Evolutionary conservation across 2,797 vertebrate genomes (phyloP).

Genomic region (Percopsis omiscomaycus): DNA sequence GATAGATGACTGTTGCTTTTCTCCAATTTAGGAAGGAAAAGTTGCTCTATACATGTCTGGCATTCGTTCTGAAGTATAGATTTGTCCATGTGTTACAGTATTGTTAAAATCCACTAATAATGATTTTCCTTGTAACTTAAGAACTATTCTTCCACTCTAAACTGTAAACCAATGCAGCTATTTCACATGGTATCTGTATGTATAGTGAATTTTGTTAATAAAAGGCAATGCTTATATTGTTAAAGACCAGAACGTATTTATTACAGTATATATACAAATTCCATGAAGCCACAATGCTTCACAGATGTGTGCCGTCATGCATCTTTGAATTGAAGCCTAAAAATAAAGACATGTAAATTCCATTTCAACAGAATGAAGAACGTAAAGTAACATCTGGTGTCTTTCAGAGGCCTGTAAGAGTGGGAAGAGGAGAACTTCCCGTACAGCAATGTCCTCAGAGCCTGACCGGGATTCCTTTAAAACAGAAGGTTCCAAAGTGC

Average conservation of each 20-base stretch:
- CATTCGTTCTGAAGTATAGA: slow-evolving; percentile 46
- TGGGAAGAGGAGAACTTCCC: background rate
- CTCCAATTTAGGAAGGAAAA: slow-evolving; percentile 34
- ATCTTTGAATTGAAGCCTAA: slow-evolving; percentile 13
- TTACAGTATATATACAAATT: background rate
- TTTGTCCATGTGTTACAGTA: slow-evolving; percentile 53
- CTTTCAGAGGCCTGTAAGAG: slow-evolving; percentile 18
- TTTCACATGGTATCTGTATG: slow-evolving; percentile 73
- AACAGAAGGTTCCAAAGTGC: no score
- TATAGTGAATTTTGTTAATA: slow-evolving; percentile 78
- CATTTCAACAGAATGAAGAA: slow-evolving; percentile 44
- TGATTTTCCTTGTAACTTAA: slow-evolving; percentile 46
- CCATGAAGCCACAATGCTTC: background rate
- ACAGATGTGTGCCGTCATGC: background rate
- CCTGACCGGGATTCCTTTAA: no score
- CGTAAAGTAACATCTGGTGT: slow-evolving; percentile 43
- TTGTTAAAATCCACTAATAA: slow-evolving; percentile 61
- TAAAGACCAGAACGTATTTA: slow-evolving; percentile 31
- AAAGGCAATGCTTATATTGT: slow-evolving; percentile 76
- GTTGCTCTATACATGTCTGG: slow-evolving; percentile 62
- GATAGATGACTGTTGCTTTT: slow-evolving; percentile 58
- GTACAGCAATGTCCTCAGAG: background rate
- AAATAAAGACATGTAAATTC: slow-evolving; percentile 52
- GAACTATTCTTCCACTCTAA: slow-evolving; percentile 35
- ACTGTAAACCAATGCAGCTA: slow-evolving; percentile 63